Base-by-base conservation (phyloP, 2,797 vertebrate species). In the Petrocephalus sullivani region DNA sequence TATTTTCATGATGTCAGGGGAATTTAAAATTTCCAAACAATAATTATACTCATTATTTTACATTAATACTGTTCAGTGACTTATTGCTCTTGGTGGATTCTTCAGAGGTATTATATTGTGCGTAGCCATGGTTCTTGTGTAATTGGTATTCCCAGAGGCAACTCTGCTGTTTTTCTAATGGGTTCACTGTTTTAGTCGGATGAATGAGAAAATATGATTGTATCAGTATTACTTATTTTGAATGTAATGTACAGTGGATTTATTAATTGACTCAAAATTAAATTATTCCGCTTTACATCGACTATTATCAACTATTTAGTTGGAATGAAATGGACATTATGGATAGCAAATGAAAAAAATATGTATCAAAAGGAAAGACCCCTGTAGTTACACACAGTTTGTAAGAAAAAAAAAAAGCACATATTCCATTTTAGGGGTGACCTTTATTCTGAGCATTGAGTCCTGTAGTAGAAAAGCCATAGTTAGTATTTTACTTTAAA, bases 211-310 rank as follows among this genome's bases (percentile, higher is more conserved):
- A n/a, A n/a, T 78, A 19, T 78, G 37, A 78, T 37, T 78, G 71
- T 78, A n/a, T 7, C 71, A 78, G 2, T 75, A 41, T 46, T 78
- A 9, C 71, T 8, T 67, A 53, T 21, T 83, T 75, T 75, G 81
- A 85, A 84, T 67, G 87, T 67, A 71, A 85, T 88, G 87, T 88
- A 85, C 82, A 84, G 51, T 84, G 10, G 5, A 84, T 84, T 54
- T 14, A 56, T 84, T 23, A 7, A 53, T 33, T 56, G 51, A 54
- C 82, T 33, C 53, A 23, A 12, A 53, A 84, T 67, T 19, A 33
- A 84, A 84, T 84, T 53, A 53, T 21, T 5, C 46, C 28, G 51
- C 82, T 54, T 84, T 53, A 84, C 21, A 84, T 54, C 21, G 33
- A 54, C 51, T 28, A 10, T 84, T 14, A 21, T 28, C 28, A 28